Conservation (phyloP, 2,888 invertebrate genomes). For the Synanthedon andrenaeformis region DNA sequence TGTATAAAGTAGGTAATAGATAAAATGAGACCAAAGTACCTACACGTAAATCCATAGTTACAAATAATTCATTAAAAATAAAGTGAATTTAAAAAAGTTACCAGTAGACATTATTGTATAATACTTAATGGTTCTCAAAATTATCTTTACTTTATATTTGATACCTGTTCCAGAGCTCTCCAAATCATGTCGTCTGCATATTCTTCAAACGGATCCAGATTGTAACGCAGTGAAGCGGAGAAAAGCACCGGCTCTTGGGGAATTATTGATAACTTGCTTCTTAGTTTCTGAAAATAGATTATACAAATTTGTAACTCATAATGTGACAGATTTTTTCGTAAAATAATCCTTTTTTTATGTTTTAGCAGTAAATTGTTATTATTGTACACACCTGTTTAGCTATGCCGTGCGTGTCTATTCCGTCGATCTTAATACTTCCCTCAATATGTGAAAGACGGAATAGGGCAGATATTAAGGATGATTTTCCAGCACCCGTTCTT, state of each 20-base stretch:
- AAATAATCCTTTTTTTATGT: neutral
- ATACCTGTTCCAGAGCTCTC: conserved; percentile 75
- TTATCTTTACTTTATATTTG: no score
- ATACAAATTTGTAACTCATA: neutral
- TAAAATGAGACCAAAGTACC: no score
- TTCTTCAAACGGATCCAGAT: conserved; percentile 77
- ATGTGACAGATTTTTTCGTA: neutral
- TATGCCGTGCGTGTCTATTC: conserved; percentile 70
- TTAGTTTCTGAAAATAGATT: conserved; percentile 49
- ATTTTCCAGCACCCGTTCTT: conserved; percentile 88
- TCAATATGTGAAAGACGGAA: conserved; percentile 79
- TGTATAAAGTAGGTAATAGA: no score
- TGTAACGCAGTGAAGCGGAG: conserved; percentile 76
- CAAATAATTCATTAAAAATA: no score
- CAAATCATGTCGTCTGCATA: conserved; percentile 75
- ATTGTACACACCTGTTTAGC: conserved; percentile 62
- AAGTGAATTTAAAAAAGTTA: no score
- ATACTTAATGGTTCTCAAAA: no score
- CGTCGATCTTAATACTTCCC: conserved; percentile 81
- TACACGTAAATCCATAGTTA: no score
- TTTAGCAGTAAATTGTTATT: no score
- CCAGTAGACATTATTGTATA: no score
- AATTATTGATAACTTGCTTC: conserved; percentile 79
- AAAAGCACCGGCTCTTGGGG: conserved; percentile 77
- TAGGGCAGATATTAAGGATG: conserved; percentile 80